Conservation (phyloP, 2,113 vertebrate genomes). For the Muscicapa adusta region DNA sequence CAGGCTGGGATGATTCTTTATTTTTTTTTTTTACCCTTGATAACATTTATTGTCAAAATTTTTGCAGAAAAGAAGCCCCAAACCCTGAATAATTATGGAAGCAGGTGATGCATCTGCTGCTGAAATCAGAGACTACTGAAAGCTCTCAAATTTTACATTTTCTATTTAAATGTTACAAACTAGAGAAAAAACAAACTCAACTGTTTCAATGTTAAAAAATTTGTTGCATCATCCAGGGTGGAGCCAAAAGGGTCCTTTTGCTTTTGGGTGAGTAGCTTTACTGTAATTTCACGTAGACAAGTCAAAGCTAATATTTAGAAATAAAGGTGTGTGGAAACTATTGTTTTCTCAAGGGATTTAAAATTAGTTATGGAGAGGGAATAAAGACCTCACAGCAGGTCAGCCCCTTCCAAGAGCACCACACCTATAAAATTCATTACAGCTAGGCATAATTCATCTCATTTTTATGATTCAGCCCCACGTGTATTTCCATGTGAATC, state of each 20-base stretch:
- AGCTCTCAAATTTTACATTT: conserved; percentile 19
- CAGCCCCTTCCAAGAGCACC: background rate
- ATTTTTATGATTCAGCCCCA: background rate
- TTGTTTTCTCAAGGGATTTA: conserved; percentile 44
- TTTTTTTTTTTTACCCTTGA: conserved; percentile 37
- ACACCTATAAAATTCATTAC: background rate
- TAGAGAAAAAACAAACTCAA: background rate
- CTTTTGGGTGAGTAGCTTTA: background rate
- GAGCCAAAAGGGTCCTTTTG: background rate
- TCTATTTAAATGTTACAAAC: conserved; percentile 24
- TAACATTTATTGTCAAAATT: conserved; percentile 73
- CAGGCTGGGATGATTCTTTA: conserved; percentile 54
- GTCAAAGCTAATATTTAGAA: conserved; percentile 14
- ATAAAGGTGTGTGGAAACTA: background rate
- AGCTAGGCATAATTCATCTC: background rate
- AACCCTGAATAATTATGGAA: conserved; percentile 60
- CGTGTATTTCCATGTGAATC: background rate
- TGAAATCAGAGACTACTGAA: conserved; percentile 26
- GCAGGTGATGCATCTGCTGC: conserved; percentile 48
- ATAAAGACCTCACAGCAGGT: conserved; percentile 24
- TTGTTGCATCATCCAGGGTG: background rate
- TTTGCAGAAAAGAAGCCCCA: conserved; percentile 16
- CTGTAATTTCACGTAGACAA: background rate
- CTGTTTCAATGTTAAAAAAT: conserved; percentile 9
- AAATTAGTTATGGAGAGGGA: conserved; percentile 31